Base-by-base conservation (phyloP, 2,113 vertebrate genomes). In the Cebus imitator region DNA sequence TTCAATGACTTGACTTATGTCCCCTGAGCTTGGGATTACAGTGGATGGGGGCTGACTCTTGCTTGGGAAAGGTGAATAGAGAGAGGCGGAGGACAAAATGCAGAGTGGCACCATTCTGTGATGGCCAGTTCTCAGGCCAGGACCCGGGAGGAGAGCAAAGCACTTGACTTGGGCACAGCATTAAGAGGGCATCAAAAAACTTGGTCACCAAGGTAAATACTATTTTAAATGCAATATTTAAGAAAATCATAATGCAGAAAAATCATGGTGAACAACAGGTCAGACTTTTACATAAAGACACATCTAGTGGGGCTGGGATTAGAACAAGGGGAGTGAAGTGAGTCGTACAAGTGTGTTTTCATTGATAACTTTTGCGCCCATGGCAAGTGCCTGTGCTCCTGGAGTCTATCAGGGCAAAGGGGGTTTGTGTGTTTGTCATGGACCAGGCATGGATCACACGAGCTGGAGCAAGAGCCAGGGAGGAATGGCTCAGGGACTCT, bases 251-350 rank as follows among this genome's bases (percentile, higher is more conserved):
- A 48, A 57, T 85, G 48, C 14, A 45, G 58, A 73, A 92, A 90
- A 68, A 21, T 8, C 8, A 37, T 7, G 43, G 72, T 52, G 80
- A 78, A 40, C 13, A 12, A 68, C 37, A 48, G 1, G 3, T 85
- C 17, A 17, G 50, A 25, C 23, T 58, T 70, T 57, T 78, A n/a
- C 68, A 78, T 57, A 32, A 70, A 91, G 16, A 73, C 8, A 52
- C 45, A 27, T 40, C 11, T 2, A 0, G 8, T 14, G 25, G 76
- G n/a, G 52, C 18, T 0, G 1, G 52, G 82, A 8, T 11, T 13
- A 30, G 58, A 35, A 48, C 6, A 4, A 78, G 37, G 37, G 1
- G 3, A 45, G 61, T 1, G 73, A 80, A 13, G 20, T 9, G 75
- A 27, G 70, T 30, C 14, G 0, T 4, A 25, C 21, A 48, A 2